Conservation (phyloP, 1,140 invertebrate species). For the Thrips palmi region DNA sequence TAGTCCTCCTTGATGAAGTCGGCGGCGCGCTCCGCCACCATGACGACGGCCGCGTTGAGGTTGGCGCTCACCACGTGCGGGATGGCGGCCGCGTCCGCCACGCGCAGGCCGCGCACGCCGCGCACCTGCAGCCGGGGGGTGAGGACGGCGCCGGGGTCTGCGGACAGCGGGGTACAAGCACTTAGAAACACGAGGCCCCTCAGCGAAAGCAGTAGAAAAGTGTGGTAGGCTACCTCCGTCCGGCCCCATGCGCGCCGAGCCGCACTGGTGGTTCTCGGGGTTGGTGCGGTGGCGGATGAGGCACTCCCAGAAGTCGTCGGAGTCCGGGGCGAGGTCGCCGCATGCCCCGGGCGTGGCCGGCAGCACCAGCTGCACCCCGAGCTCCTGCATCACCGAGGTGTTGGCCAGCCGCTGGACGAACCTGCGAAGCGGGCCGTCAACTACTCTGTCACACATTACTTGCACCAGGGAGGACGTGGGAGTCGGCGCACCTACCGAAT, state of each 20-base stretch:
- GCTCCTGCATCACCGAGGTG: constrained; percentile 17
- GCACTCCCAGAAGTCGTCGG: constrained; percentile 33
- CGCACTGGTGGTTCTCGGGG: constrained; percentile 34
- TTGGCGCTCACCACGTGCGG: constrained; percentile 63
- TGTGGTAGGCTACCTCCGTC: constrained; percentile 17
- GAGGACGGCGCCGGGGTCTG: constrained; percentile 59
- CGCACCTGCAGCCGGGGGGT: constrained; percentile 56
- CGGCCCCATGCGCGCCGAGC: constrained; percentile 41
- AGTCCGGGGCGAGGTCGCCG: constrained; percentile 20
- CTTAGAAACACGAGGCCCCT: no score
- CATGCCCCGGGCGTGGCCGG: constrained; percentile 16
- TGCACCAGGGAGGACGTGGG: no score
- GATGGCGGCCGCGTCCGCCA: constrained; percentile 63
- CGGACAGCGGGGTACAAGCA: no score
- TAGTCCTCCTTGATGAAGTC: constrained; percentile 62
- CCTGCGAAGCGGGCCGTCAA: no score
- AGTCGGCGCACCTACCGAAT: constrained; percentile 40
- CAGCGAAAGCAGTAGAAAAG: no score
- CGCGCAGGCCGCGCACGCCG: constrained; percentile 48
- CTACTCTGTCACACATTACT: no score
- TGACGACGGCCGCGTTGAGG: constrained; percentile 55
- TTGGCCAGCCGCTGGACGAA: constrained; percentile 22
- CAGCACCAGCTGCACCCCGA: constrained; percentile 15
- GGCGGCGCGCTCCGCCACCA: constrained; percentile 63
- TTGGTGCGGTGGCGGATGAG: constrained; percentile 21